Evolutionary conservation across 1,140 invertebrate genomes (phyloP).

Genomic region (Dolichoris vasculosae): DNA sequence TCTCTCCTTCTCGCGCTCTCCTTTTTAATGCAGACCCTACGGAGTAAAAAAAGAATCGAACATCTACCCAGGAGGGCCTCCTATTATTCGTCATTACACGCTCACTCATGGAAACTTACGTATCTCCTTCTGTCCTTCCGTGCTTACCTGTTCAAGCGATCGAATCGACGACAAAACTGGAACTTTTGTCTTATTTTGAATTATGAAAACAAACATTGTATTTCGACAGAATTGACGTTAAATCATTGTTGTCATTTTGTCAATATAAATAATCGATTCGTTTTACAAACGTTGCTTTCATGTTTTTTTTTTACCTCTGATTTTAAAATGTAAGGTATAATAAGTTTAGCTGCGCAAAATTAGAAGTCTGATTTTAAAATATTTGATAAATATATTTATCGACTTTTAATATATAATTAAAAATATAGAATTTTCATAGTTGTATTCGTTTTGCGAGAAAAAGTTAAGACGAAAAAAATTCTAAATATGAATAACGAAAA

Average conservation of each 20-base stretch:
- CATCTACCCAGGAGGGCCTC: constrained; percentile 61
- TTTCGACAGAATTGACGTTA: neutral
- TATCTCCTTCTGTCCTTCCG: neutral
- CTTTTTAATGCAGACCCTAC: neutral
- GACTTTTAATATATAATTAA: no score
- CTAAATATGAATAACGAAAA: no score
- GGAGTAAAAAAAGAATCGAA: constrained; percentile 43
- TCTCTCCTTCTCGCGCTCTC: neutral
- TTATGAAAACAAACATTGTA: constrained; percentile 30
- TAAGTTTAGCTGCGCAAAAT: no score
- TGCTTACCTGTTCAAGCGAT: neutral
- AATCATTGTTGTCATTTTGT: neutral
- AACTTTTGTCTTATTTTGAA: constrained; percentile 21
- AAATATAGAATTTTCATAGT: no score
- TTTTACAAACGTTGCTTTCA: neutral
- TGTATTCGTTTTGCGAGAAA: no score
- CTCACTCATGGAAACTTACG: constrained; percentile 70
- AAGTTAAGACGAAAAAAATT: no score
- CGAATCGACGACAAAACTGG: neutral
- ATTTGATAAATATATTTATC: no score
- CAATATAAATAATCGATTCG: neutral
- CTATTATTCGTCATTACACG: constrained; percentile 74
- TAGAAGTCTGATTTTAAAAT: no score
- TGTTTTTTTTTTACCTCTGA: neutral
- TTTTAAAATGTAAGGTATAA: neutral